Conservation (phyloP, 2,888 invertebrate species). For the Mamestra brassicae region DNA sequence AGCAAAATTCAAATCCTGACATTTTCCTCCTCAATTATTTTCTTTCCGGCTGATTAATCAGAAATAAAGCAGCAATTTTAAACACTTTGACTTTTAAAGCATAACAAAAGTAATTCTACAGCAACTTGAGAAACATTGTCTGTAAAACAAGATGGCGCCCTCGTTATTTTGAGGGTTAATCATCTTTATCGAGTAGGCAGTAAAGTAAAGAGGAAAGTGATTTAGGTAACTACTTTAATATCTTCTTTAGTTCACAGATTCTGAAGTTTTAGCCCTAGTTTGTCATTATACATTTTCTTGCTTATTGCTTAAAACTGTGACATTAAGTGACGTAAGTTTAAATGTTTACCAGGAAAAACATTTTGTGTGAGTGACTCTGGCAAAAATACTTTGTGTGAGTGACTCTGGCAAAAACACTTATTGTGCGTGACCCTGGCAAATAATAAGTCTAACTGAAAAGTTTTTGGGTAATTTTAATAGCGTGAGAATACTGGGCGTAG, state of each 20-base stretch:
- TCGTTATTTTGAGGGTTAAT: constrained; percentile 76
- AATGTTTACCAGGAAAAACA: constrained; percentile 3
- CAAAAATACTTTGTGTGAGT: background rate
- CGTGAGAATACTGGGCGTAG: background rate
- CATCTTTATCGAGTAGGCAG: constrained; percentile 73
- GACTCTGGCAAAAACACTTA: background rate
- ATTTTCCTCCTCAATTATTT: constrained; percentile 17
- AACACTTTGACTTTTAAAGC: constrained; percentile 50
- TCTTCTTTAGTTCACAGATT: constrained; percentile 62
- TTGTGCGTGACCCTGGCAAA: too few relatives aligned
- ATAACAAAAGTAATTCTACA: constrained; percentile 70
- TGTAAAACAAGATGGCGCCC: constrained; percentile 74
- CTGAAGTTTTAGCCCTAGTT: constrained; percentile 16
- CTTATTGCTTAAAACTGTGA: constrained; percentile 5
- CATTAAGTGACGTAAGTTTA: constrained; percentile 1
- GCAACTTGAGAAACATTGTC: constrained; percentile 74
- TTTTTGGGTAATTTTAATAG: background rate
- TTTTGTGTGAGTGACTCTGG: too few relatives aligned
- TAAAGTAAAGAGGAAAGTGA: constrained; percentile 71
- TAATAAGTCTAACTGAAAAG: background rate
- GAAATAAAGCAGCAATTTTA: constrained; percentile 49
- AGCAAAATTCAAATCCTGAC: constrained; percentile 11
- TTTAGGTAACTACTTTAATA: constrained; percentile 68
- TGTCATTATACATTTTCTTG: constrained; percentile 18
- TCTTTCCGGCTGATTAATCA: constrained; percentile 44